A percentile compares a stretch with the other conserved stretches of the same genome.
phyloP scores from a whole-genome alignment of 2,113 vertebrate species.

The Sinocyclocheilus anshuiensis region DNA sequence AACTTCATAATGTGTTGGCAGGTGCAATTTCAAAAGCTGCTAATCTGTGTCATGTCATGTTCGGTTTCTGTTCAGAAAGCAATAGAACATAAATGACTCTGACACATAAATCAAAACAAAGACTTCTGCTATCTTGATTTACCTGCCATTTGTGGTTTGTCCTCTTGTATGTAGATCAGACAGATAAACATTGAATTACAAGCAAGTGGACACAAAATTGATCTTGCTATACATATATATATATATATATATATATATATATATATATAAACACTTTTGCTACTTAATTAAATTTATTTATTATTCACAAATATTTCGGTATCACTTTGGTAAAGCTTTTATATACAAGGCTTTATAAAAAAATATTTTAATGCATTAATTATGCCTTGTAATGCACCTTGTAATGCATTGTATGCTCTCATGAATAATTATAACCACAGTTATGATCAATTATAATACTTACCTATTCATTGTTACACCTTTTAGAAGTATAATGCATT shows the following conservation, averaged over 20 bases:
- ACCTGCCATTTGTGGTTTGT: background rate
- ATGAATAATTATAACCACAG: too few species aligned
- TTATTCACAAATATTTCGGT: too few species aligned
- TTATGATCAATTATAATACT: background rate
- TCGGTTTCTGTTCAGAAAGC: constrained; percentile 53
- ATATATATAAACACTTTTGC: too few species aligned
- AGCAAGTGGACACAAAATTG: background rate
- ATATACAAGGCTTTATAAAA: too few species aligned
- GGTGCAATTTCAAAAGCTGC: constrained; percentile 12
- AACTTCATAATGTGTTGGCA: background rate
- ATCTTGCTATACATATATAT: too few species aligned
- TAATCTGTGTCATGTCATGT: constrained; percentile 8
- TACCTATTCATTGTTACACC: background rate
- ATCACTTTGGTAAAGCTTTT: too few species aligned
- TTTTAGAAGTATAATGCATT: background rate
- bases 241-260: too few species aligned
- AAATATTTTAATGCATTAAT: background rate
- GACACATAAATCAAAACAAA: constrained; percentile 89
- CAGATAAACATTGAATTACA: background rate
- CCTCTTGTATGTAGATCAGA: background rate
- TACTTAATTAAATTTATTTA: too few species aligned
- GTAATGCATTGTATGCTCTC: too few species aligned
- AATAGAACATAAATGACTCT: constrained; percentile 77
- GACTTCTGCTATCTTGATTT: constrained; percentile 79
- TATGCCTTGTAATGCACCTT: too few species aligned